A percentile compares a stretch with the other conserved stretches of the same genome.
These are phyloP conservation scores for Drosophila seguyi DNA, from an alignment of 1,140 invertebrate species.

Conservation along the genomic window DNA sequence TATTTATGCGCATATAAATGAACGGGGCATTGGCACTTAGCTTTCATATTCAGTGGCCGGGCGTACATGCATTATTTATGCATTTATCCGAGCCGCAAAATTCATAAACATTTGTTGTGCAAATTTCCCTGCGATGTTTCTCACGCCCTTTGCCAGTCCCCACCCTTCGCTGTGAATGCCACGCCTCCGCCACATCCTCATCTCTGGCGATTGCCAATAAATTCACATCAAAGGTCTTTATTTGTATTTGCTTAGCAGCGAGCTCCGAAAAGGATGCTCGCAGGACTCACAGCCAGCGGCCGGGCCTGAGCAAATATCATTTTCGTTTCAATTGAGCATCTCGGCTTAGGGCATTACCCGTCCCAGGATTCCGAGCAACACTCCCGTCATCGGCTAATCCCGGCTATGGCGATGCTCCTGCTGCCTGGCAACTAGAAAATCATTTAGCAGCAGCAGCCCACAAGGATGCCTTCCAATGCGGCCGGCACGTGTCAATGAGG, in stretches of 20 bases:
- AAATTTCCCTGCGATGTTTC: constrained; percentile 69
- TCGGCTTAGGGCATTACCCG: constrained; percentile 57
- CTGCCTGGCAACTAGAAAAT: constrained; percentile 66
- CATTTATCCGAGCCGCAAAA: constrained; percentile 60
- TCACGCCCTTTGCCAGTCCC: constrained; percentile 57
- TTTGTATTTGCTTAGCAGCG: constrained; percentile 81
- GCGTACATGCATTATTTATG: constrained; percentile 65
- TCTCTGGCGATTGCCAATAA: constrained; percentile 72
- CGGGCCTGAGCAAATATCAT: constrained; percentile 79
- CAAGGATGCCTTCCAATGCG: constrained; percentile 43
- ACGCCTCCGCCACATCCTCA: not conserved
- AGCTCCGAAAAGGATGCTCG: constrained; percentile 75
- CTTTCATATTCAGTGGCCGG: constrained; percentile 64
- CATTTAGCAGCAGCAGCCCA: constrained; percentile 55
- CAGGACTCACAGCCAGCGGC: constrained; percentile 38
- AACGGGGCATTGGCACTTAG: constrained; percentile 29
- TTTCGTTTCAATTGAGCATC: constrained; percentile 81
- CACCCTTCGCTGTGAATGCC: not conserved
- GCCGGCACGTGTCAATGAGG: constrained; percentile 73
- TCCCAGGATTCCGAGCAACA: constrained; percentile 56
- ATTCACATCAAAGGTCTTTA: constrained; percentile 84
- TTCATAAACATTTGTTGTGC: constrained; percentile 83
- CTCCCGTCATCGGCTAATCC: constrained; percentile 82
- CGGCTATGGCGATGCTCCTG: constrained; percentile 42
- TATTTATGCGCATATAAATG: constrained; percentile 74